Base-by-base conservation (phyloP, 2,888 invertebrate genomes). In the Drosophila histrio region DNA sequence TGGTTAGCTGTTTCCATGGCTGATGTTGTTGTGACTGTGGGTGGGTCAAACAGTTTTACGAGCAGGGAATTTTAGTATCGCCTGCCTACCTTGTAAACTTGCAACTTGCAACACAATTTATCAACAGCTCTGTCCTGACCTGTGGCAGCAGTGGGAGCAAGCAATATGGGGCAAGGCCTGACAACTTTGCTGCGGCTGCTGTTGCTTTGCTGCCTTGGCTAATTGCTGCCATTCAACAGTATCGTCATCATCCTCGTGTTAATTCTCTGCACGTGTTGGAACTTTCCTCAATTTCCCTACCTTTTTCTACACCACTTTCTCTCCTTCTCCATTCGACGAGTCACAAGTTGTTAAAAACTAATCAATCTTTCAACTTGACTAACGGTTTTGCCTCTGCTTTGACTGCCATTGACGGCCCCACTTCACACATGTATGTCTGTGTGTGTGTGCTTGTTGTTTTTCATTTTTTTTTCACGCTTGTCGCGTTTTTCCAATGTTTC, bases 311-410 rank as follows among this genome's bases (percentile, higher is more conserved):
- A 17, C 24, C 43, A 30, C 41, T 28, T 62, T 24, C 38, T 36
- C 21, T 13, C 38, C 13, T 2, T 17, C 22, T n/a, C 8, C 6
- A 9, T 28, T 13, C 15, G 46, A 30, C 54, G 56, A 86, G 84
- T 85, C 84, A 88, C 80, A 87, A 87, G 86, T 88, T 87, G 87
- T 87, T 87, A 87, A 89, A 87, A 87, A 85, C 87, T 89, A 87
- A 87, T 87, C 87, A 87, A 87, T 87, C 89, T 89, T 88, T 88
- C 84, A 83, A 76, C 79, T 83, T 88, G 88, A 73, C 87, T 83
- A 88, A 84, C 80, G 79, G 71, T 87, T 80, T 78, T 71, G 76
- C 87, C 78, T 67, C 43, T 72, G 72, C 83, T 71, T 74, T 67
- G 61, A 66, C 71, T 71, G 64, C 57, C 61, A 74, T 74, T 79